Evolutionary conservation across 1,140 invertebrate species (phyloP).

Genomic region (Copidosoma floridanum): DNA sequence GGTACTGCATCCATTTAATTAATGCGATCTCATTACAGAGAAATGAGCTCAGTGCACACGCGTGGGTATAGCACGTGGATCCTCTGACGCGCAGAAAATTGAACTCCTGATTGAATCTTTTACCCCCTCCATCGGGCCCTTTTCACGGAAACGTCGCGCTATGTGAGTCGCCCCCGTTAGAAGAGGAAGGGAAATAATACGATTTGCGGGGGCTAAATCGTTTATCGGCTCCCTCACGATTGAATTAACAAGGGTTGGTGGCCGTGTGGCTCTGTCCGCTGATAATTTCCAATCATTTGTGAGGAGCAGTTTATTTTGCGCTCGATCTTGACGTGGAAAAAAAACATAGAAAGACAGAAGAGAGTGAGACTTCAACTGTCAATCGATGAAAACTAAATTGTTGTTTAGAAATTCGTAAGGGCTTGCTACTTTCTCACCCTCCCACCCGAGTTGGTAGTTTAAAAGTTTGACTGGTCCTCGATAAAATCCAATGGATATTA

Average conservation of each 20-base stretch:
- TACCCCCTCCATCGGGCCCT: too few species aligned
- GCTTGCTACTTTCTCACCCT: too few species aligned
- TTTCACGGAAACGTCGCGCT: too few species aligned
- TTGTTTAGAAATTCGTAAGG: too few species aligned
- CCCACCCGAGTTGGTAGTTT: too few species aligned
- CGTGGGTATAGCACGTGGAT: not conserved
- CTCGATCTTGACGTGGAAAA: too few species aligned
- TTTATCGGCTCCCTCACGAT: slow-evolving; percentile 7
- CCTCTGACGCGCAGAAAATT: slow-evolving; percentile 16
- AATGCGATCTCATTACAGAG: slow-evolving; percentile 44
- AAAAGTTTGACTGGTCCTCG: too few species aligned
- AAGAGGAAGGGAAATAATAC: not conserved
- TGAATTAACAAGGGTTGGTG: not conserved
- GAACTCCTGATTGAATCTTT: slow-evolving; percentile 39
- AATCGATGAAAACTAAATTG: too few species aligned
- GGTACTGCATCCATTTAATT: slow-evolving; percentile 35
- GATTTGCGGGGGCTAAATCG: slow-evolving; percentile 2
- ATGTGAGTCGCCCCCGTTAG: too few species aligned
- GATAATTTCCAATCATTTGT: not conserved
- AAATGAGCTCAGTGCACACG: slow-evolving; percentile 29
- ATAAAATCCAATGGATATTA: too few species aligned
- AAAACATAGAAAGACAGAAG: too few species aligned
- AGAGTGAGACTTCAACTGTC: too few species aligned
- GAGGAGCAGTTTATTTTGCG: slow-evolving; percentile 1
- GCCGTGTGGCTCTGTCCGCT: not conserved